phyloP scores from a whole-genome alignment of 2,113 vertebrate species.

The Saccopteryx bilineata region DNA sequence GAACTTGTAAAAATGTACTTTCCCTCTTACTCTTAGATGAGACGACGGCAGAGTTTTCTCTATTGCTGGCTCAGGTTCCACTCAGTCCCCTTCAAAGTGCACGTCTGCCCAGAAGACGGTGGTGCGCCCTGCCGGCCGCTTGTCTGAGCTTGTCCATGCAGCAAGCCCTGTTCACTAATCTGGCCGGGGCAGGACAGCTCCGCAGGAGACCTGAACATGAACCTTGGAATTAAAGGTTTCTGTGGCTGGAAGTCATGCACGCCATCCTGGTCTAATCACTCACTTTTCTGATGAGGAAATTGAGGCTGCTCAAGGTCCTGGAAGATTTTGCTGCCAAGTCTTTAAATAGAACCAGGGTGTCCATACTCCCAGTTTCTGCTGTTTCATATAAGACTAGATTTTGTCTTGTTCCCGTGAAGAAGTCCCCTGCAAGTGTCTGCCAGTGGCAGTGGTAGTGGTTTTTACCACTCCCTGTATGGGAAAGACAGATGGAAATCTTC shows the following conservation, averaged over 20 bases:
- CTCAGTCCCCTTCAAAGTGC: neutral
- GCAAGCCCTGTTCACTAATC: neutral
- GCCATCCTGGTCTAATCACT: neutral
- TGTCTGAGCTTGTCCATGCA: slow-evolving; percentile 4
- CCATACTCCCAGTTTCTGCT: neutral
- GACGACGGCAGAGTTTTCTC: slow-evolving; percentile 53
- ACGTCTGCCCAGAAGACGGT: neutral
- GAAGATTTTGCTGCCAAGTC: neutral
- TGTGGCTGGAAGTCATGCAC: neutral
- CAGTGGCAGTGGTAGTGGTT: neutral
- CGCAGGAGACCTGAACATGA: neutral
- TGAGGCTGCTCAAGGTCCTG: neutral
- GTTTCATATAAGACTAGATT: neutral
- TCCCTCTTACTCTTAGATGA: neutral
- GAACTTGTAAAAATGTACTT: slow-evolving; percentile 64
- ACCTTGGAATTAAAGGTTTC: neutral
- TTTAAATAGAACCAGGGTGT: neutral
- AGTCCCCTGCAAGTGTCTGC: neutral
- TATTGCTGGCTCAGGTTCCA: neutral
- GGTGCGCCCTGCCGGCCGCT: neutral
- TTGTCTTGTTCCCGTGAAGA: neutral
- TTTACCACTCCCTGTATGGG: slow-evolving; percentile 46
- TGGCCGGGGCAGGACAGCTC: neutral
- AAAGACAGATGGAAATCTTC: slow-evolving; percentile 48
- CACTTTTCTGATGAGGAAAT: neutral